phyloP scores from a whole-genome alignment of 2,797 vertebrate genomes.

The Crax fasciolata region DNA sequence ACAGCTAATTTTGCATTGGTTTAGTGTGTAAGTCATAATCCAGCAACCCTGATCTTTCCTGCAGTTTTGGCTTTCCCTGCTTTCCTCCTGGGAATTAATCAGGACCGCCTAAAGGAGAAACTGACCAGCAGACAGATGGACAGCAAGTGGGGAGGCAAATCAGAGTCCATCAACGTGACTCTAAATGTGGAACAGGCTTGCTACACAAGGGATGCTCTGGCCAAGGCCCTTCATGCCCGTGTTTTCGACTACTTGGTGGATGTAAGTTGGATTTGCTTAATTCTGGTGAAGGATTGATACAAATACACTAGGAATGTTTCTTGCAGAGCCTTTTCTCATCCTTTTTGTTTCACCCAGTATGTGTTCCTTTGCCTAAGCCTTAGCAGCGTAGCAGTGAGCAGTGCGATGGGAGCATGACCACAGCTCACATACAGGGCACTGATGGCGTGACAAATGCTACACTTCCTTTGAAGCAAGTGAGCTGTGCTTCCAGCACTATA shows the following conservation, averaged over 20 bases:
- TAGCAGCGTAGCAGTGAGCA: background rate
- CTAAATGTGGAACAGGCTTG: conserved; percentile 98
- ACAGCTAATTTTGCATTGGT: background rate
- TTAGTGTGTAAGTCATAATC: background rate
- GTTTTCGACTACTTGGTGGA: conserved; percentile 96
- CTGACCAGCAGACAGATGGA: conserved; percentile 99
- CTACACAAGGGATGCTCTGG: conserved; percentile 95
- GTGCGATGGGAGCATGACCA: background rate
- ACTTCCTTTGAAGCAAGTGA: background rate
- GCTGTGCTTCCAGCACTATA: background rate
- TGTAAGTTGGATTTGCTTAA: conserved; percentile 80
- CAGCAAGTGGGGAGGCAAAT: conserved; percentile 95
- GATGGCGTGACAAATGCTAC: background rate
- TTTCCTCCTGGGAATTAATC: conserved; percentile 95
- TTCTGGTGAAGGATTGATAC: background rate
- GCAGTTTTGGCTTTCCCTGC: conserved; percentile 97
- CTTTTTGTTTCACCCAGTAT: background rate
- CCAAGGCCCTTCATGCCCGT: conserved; percentile 95
- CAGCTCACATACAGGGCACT: background rate
- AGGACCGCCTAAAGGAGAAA: conserved; percentile 94
- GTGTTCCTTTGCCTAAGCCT: background rate
- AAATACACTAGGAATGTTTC: background rate
- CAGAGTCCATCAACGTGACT: conserved; percentile 96
- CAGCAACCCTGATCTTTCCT: background rate
- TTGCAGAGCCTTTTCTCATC: background rate